Conservation (phyloP, 2,113 vertebrate genomes). For the Protomyctophum bolini region DNA sequence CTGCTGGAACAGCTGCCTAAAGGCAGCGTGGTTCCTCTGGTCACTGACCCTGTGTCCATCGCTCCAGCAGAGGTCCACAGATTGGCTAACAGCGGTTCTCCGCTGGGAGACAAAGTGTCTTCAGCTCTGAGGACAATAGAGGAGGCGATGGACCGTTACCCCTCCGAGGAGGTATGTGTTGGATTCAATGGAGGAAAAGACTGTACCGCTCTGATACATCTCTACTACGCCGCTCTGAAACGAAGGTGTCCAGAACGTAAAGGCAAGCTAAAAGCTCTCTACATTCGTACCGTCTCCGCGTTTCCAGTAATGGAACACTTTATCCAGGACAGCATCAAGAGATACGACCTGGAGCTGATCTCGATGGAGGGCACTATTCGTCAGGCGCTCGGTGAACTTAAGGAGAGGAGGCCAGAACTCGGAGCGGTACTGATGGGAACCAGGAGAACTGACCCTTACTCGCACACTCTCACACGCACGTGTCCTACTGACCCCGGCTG, state of each 20-base stretch:
- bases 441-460: slow-evolving; percentile 91
- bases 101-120: slow-evolving; percentile 86
- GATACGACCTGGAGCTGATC: slow-evolving; percentile 84
- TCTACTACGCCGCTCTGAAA: slow-evolving; percentile 86
- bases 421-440: slow-evolving; percentile 94
- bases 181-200: slow-evolving; percentile 98
- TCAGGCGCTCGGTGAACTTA: slow-evolving; percentile 84
- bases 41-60: slow-evolving; percentile 77
- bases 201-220: slow-evolving; percentile 93
- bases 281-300: slow-evolving; percentile 85
- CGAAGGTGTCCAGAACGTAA: slow-evolving; percentile 77
- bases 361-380: slow-evolving; percentile 89
- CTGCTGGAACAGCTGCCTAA: slow-evolving; percentile 81
- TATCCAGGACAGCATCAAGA: slow-evolving; percentile 88
- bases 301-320: slow-evolving; percentile 96
- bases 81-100: slow-evolving; percentile 84
- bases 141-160: slow-evolving; percentile 83
- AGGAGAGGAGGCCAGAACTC: slow-evolving; percentile 81
- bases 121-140: slow-evolving; percentile 86
- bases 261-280: slow-evolving; percentile 87
- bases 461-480: slow-evolving; percentile 80
- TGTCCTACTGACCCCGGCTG: slow-evolving; percentile 89
- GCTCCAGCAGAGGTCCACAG: slow-evolving; percentile 85
- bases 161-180: slow-evolving; percentile 83
- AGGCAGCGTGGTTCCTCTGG: slow-evolving; percentile 77